phyloP scores from a whole-genome alignment of 2,888 invertebrate genomes.

The Gerris lacustris region DNA sequence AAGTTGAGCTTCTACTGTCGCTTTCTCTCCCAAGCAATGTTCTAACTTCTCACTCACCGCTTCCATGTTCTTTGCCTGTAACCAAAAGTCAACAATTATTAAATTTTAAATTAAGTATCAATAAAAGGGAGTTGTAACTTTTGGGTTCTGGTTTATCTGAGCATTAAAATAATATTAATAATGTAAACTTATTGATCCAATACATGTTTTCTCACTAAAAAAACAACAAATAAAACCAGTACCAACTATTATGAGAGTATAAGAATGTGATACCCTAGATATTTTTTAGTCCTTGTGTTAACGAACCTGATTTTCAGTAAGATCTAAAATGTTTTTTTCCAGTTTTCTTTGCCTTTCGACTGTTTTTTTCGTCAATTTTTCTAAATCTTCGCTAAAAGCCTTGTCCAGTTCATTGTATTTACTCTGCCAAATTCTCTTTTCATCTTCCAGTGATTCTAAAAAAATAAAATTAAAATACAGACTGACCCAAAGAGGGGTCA shows the following conservation, averaged over 20 bases:
- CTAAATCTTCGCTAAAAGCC: constrained; percentile 9
- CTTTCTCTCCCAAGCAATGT: constrained; percentile 21
- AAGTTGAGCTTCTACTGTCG: constrained; percentile 20
- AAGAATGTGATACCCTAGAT: no score
- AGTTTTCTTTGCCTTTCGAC: constrained; percentile 14
- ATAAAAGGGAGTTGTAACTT: background rate
- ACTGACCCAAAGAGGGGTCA: no score
- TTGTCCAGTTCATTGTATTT: constrained; percentile 12
- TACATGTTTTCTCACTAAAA: no score
- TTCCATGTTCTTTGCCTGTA: constrained; percentile 21
- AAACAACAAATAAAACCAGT: no score
- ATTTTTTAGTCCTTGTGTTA: no score
- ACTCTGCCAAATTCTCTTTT: constrained; percentile 15
- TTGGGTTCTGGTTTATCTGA: constrained; percentile 12
- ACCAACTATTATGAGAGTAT: no score
- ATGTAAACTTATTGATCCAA: no score
- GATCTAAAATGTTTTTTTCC: constrained; percentile 17
- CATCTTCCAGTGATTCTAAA: constrained; percentile 15
- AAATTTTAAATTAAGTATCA: background rate
- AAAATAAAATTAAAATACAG: background rate
- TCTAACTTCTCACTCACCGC: constrained; percentile 21
- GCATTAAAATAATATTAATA: constrained; percentile 6
- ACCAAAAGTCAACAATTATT: constrained; percentile 1
- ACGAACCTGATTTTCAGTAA: constrained; percentile 17
- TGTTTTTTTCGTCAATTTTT: constrained; percentile 6